Evolutionary conservation across 1,140 invertebrate genomes (phyloP).

Genomic region (Drosophila hydei): DNA sequence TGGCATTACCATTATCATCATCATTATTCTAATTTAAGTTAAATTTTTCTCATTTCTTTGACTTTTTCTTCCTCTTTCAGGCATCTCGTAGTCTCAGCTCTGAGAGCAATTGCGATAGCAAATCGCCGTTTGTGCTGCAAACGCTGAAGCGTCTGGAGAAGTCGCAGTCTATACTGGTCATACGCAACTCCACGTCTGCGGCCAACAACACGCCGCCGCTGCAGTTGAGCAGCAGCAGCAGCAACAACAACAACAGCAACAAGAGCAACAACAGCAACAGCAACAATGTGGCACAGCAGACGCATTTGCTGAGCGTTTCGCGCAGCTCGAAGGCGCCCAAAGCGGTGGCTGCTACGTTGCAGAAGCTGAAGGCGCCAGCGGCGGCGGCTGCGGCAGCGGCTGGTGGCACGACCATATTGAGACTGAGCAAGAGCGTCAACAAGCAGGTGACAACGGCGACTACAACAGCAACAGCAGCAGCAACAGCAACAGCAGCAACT

Average conservation of each 20-base stretch:
- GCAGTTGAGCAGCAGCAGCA: conserved; percentile 20
- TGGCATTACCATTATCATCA: too few relatives aligned
- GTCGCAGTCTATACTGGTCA: conserved; percentile 82
- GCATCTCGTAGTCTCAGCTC: conserved; percentile 71
- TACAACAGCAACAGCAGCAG: conserved; percentile 20
- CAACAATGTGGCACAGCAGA: conserved; percentile 28
- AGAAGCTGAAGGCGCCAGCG: conserved; percentile 61
- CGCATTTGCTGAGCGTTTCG: conserved; percentile 64
- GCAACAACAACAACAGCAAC: conserved; percentile 8
- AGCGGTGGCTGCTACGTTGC: conserved; percentile 57
- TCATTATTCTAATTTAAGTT: too few relatives aligned
- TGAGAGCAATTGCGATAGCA: conserved; percentile 68
- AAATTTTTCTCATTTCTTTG: too few relatives aligned
- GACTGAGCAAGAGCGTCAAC: conserved; percentile 60
- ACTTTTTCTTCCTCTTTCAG: conserved; percentile 26
- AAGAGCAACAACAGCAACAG: conserved; percentile 17
- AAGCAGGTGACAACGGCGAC: conserved; percentile 59
- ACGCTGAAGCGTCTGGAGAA: conserved; percentile 82
- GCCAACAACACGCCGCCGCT: conserved; percentile 25
- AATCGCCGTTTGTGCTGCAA: conserved; percentile 82
- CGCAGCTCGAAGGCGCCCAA: conserved; percentile 62
- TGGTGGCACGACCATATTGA: conserved; percentile 19
- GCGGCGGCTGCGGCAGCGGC: conserved; percentile 10
- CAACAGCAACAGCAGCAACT: conserved; percentile 35
- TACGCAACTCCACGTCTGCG: conserved; percentile 72